A percentile compares a stretch with the other conserved stretches of the same genome.
Conservation (phyloP, 2,888 invertebrate species). For the Hypolimnas misippus region DNA sequence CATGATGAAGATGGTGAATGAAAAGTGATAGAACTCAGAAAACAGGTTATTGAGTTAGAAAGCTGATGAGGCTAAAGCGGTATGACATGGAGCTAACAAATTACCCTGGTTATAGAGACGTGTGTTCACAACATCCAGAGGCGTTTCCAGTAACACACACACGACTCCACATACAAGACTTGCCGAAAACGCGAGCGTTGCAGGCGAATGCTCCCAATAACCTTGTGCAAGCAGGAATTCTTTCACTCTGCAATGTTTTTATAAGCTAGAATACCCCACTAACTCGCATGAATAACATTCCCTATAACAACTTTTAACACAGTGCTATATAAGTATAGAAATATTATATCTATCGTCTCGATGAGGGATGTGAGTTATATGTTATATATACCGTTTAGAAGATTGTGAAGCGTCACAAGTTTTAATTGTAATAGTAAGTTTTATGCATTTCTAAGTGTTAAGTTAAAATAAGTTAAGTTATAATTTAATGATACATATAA, state of each 20-base stretch:
- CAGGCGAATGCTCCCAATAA: slow-evolving; percentile 79
- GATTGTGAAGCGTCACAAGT: too few relatives aligned
- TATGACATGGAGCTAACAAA: slow-evolving; percentile 11
- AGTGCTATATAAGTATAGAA: not conserved
- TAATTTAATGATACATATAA: too few relatives aligned
- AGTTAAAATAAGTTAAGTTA: too few relatives aligned
- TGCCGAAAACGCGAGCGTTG: slow-evolving; percentile 87
- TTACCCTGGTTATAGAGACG: slow-evolving; percentile 94
- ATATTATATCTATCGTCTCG: too few relatives aligned
- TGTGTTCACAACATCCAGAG: slow-evolving; percentile 94
- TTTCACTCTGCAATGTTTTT: slow-evolving; percentile 67
- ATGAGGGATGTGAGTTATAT: too few relatives aligned
- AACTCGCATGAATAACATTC: not conserved
- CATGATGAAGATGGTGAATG: not conserved
- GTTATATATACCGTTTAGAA: too few relatives aligned
- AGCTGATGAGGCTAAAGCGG: not conserved
- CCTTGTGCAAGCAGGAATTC: slow-evolving; percentile 57
- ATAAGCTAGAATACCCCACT: not conserved
- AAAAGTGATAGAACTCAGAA: too few relatives aligned
- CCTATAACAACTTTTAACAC: not conserved
- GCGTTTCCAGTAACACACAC: slow-evolving; percentile 91
- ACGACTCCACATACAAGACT: slow-evolving; percentile 91
- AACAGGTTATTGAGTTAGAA: not conserved
- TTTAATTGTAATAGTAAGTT: too few relatives aligned
- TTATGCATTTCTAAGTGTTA: too few relatives aligned